Evolutionary conservation across 2,888 invertebrate genomes (phyloP).

Genomic region (Ennomos fuscantarius): DNA sequence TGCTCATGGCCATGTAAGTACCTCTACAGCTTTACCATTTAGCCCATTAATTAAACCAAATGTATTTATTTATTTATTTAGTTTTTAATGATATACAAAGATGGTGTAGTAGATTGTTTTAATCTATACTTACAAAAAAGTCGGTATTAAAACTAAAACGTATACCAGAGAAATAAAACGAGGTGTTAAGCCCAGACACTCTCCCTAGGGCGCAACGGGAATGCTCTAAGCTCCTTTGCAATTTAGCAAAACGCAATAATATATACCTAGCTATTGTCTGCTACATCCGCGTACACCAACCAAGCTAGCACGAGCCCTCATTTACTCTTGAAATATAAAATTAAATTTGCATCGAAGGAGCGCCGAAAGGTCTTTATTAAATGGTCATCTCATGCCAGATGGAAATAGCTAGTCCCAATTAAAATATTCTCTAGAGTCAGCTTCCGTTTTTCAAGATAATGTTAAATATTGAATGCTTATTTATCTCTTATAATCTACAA

Average conservation of each 20-base stretch:
- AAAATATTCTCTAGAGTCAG: constrained; percentile 75
- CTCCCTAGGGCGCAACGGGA: constrained; percentile 69
- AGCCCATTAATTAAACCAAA: too few species aligned
- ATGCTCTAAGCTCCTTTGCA: constrained; percentile 71
- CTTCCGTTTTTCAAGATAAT: constrained; percentile 58
- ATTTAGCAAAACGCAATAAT: constrained; percentile 77
- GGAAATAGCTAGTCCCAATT: constrained; percentile 80
- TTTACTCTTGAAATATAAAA: constrained; percentile 44
- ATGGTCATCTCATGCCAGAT: constrained; percentile 63
- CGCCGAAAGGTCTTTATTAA: constrained; percentile 52
- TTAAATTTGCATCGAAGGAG: constrained; percentile 45
- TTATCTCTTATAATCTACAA: constrained; percentile 11
- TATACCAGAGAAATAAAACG: constrained; percentile 61
- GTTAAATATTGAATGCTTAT: constrained; percentile 23
- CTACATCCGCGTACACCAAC: constrained; percentile 57
- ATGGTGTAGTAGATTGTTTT: too few species aligned
- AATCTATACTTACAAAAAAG: not conserved
- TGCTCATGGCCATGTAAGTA: too few species aligned
- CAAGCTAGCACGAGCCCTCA: constrained; percentile 57
- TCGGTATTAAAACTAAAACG: constrained; percentile 34
- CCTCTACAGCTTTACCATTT: too few species aligned
- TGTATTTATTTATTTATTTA: too few species aligned
- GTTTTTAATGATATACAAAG: too few species aligned
- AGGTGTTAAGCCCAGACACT: constrained; percentile 77
- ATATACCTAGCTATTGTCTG: constrained; percentile 62